Evolutionary conservation across 2,113 vertebrate species (phyloP), one percentile per base, ranked within the genome.

Genomic region (Scomber scombrus): DNA sequence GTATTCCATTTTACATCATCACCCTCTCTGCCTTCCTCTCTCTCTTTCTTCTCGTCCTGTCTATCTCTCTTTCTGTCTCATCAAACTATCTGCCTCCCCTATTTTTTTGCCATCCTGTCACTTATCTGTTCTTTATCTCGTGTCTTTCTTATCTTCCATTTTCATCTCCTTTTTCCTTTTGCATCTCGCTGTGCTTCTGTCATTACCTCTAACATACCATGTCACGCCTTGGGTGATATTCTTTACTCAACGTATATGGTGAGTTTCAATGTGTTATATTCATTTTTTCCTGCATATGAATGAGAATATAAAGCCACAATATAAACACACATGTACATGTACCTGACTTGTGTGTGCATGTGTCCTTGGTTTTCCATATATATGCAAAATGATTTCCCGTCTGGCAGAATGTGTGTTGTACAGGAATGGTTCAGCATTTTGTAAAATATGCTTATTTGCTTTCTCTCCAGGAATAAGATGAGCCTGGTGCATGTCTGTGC

Each of bases 1-100:
- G 29, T 87, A 34, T 82, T 86, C 78, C 60, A 81, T 83, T 88
- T 91, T 86, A 84, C 68, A 79, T 91, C 82, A 80, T 81, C 60
- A 63, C 65, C 68, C 71, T 75, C 54, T 67, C 82, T 84, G 63
- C 61, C 65, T 79, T 54, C 54, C 46, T 78, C 73, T 58, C 50
- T 63, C 46, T 14, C 63, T 67, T 56, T 71, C 64, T 74, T 79
- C 75, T 87, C 8, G 26, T 66, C 70, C 67, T 11, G 47, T 80
- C 75, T 74, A n/a, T 74, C 71, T 73, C 51, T 69, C 54, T 73
- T 45, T 82, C 73, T 77, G 72, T 85, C 68, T 80, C 75, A 69
- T 73, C 80, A 82, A 79, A 70, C 83, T 62, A 62, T 78, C 75
- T 81, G 73, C 67, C 68, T 47, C 65, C 18, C 54, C 13, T 57